These are phyloP conservation scores for Dipodomys ordii DNA, from an alignment of 2,113 vertebrate species.

Conservation along the genomic window DNA sequence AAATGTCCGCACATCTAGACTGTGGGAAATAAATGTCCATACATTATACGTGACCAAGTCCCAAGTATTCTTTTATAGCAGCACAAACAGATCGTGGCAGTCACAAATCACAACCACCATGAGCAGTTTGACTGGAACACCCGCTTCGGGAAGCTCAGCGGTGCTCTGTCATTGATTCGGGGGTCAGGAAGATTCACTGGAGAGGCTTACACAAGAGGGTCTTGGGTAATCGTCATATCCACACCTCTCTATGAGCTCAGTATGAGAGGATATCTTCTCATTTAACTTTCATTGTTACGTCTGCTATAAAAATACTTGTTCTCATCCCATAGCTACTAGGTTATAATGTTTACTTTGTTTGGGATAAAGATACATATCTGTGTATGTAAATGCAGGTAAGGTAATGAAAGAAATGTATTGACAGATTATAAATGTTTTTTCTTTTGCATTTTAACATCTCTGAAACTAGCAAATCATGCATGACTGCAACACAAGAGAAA, in stretches of 20 bases:
- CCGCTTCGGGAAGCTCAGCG: too few relatives aligned
- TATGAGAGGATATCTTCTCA: accelerated
- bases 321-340: background rate
- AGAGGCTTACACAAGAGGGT: background rate
- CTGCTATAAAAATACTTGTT: background rate
- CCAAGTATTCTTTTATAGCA: background rate
- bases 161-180: too few relatives aligned
- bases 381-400: background rate
- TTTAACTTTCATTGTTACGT: background rate
- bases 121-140: accelerated
- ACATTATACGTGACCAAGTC: background rate
- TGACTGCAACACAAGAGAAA: background rate
- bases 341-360: background rate
- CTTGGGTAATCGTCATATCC: too few relatives aligned
- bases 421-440: background rate
- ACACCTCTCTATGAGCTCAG: too few relatives aligned
- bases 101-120: accelerated
- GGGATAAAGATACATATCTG: background rate
- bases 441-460: background rate
- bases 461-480: background rate
- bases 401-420: background rate
- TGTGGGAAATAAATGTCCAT: background rate
- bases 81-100: too few relatives aligned
- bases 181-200: background rate
- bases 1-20: background rate